A percentile compares a stretch with the other conserved stretches of the same genome.
Evolutionary conservation across 2,113 vertebrate genomes (phyloP).

Genomic region (Hypomesus transpacificus): DNA sequence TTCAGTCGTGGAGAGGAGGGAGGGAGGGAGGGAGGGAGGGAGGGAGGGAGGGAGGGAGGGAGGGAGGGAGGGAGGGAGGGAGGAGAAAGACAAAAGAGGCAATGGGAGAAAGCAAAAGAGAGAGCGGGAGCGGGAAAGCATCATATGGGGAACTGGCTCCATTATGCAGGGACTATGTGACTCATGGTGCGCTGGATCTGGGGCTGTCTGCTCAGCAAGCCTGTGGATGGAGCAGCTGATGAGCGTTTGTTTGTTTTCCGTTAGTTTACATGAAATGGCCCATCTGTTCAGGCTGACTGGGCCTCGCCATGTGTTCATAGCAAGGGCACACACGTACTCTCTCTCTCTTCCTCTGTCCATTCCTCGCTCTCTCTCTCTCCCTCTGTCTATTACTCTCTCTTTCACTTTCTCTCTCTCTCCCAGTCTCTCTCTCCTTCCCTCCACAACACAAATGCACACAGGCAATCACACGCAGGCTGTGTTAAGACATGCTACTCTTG

Average conservation of each 20-base stretch:
- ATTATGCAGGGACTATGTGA: slow-evolving; percentile 7
- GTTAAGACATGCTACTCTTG: too few relatives aligned
- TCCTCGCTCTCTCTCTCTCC: too few relatives aligned
- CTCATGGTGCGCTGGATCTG: neutral
- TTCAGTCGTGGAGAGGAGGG: neutral
- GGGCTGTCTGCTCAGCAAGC: slow-evolving; percentile 23
- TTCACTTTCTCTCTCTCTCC: too few relatives aligned
- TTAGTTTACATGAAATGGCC: slow-evolving; percentile 46
- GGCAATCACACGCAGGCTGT: too few relatives aligned
- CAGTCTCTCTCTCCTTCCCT: too few relatives aligned
- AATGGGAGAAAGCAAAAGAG: neutral
- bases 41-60: slow-evolving; percentile 5
- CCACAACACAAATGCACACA: too few relatives aligned
- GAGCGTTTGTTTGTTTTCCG: slow-evolving; percentile 46
- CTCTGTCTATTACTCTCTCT: too few relatives aligned
- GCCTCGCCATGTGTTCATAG: slow-evolving; percentile 18
- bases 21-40: slow-evolving; percentile 1
- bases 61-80: slow-evolving; percentile 1
- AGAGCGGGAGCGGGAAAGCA: slow-evolving; percentile 11
- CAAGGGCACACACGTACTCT: slow-evolving; percentile 15
- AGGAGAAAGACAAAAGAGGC: neutral
- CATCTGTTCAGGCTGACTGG: slow-evolving; percentile 40
- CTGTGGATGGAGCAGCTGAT: slow-evolving; percentile 32
- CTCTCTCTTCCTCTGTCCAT: neutral
- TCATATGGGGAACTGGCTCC: slow-evolving; percentile 4